Evolutionary conservation across 53 echinoderm and acorn worm species (phyloP), one percentile per base, ranked within the genome.

Genomic region (Astropecten irregularis): DNA sequence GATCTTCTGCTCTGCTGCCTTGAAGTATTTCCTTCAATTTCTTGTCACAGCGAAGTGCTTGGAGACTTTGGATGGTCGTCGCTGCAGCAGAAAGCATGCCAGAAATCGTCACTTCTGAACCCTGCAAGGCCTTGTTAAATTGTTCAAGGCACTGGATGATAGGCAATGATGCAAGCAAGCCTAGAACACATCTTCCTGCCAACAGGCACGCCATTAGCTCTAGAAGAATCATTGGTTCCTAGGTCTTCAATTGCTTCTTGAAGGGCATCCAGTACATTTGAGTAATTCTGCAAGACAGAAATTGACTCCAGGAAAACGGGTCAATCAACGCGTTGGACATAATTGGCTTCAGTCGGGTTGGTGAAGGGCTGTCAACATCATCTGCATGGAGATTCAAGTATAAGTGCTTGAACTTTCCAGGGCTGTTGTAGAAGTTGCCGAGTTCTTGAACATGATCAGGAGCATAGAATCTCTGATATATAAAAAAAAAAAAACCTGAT

Each of bases 311-410:
- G 49, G 37, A 35, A 4, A 49, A 20, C 66, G 73, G 5, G 74
- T 64, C 4, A 85, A 76, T 76, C 86, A 85, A 21, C 74, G 73
- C 49, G 86, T 85, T 49, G 86, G 85, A 48, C 86, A 85, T n/a
- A n/a, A 85, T 74, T 7, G 86, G 86, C 34, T 65, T 65, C 55
- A 73, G 55, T 9, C 34, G 29, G 6, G 73, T 18, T 15, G 55
- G 55, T 15, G 73, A 52, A 13, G 53, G 30, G 31, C 31, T 3
- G 3, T 73, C 49, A 30, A 18, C 18, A 29, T 73, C 73, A 14
- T 73, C 55, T 3, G 31, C 47, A 47, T 71, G 28, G 9, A 49
- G 6, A 44, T 36, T 27, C 14, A 71, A n/a, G 50, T 71, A 71
- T 1, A 71, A 13, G 27, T 50, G 30, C 35, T 73, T 73, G 53